Conservation (phyloP, 2,797 vertebrate species). For the Columba guinea region DNA sequence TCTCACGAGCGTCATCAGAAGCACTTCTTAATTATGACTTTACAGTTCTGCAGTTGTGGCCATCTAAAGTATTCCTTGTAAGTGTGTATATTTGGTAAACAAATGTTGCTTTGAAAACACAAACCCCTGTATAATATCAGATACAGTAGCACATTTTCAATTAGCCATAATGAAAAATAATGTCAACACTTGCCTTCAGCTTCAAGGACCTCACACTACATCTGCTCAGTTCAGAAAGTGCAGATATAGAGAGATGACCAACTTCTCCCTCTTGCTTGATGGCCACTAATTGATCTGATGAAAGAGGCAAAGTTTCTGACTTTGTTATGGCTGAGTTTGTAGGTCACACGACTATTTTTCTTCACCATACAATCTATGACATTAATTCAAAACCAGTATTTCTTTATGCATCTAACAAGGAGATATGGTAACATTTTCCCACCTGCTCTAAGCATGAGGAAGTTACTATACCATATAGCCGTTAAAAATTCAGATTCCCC, state of each 20-base stretch:
- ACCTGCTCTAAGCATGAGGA: not conserved
- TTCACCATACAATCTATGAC: not conserved
- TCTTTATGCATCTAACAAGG: not conserved
- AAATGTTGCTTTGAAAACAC: not conserved
- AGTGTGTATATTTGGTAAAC: not conserved
- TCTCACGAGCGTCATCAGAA: not conserved
- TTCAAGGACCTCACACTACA: not conserved
- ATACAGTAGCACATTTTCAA: not conserved
- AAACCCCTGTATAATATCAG: not conserved
- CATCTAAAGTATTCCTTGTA: not conserved
- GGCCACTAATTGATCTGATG: not conserved
- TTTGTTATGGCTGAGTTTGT: not conserved
- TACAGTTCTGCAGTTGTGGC: not conserved
- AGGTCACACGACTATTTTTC: not conserved
- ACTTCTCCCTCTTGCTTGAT: not conserved
- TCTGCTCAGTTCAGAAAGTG: not conserved
- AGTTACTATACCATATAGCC: not conserved
- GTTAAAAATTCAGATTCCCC: not conserved
- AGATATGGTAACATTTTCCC: not conserved
- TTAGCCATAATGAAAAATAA: not conserved
- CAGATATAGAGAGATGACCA: not conserved
- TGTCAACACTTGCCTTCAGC: not conserved
- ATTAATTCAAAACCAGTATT: not conserved
- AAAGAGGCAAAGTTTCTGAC: not conserved
- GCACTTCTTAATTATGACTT: not conserved